Base-by-base conservation (phyloP, 2,797 vertebrate species). In the Loris lydekkerianus region DNA sequence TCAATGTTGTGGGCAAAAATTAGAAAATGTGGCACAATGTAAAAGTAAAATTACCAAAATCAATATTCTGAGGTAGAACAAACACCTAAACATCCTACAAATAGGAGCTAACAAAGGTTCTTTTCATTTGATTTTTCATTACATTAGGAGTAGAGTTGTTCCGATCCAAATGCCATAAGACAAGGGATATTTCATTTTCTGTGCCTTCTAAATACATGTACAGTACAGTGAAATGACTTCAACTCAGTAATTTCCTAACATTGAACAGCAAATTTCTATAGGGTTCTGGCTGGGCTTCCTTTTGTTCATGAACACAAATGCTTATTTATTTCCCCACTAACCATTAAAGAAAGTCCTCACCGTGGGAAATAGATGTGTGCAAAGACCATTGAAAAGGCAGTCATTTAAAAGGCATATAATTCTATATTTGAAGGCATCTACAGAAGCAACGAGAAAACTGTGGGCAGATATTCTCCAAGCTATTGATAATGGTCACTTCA, bases 311-410 rank as follows among this genome's bases (percentile, higher is more conserved):
- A 69, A 88, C 34, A 46, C 56, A 27, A 75, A 49, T 4, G 27
- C 49, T 95, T 81, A 69, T 73, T 95, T 96, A 90, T 90, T 88
- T 90, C 49, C 65, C 58, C 34, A 77, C n/a, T 65, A 53, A n/a
- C 43, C 40, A 76, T 69, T 56, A 88, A 72, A 82, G 58, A 94
- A 86, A 78, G 40, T 34, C 80, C 63, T 93, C 65, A 40, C 49
- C 56, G 7, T 27, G 17, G 73, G 82, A 90, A 75, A 34, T 40
- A 77, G n/a, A 58, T 34, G 7, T 4, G 37, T 82, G 34, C 82
- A 91, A 95, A 91, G 87, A 31, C 56, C 29, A 13, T 61, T 70
- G n/a, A 49, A 86, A 80, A 89, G 34, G 63, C 13, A 82, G 58
- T 27, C 53, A 84, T 86, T 93, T 65, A 56, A 83, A 76, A 96